These are phyloP conservation scores for Drosophila phalerata DNA, from an alignment of 2,888 invertebrate species.

Conservation along the genomic window DNA sequence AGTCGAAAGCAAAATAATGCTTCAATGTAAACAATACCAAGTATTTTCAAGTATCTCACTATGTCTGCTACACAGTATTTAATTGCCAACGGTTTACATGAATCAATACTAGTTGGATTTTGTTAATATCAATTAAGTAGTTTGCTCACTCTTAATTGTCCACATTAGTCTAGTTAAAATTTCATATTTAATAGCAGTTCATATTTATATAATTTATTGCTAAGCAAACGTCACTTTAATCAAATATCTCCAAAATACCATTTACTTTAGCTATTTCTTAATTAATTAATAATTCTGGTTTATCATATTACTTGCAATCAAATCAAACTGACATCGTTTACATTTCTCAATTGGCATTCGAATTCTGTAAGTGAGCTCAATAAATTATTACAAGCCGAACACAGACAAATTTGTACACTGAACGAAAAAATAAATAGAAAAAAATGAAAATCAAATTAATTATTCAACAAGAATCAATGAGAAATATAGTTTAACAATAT, in stretches of 20 bases:
- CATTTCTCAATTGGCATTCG: not conserved
- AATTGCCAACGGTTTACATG: not conserved
- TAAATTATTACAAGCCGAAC: too few relatives aligned
- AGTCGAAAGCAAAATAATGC: not conserved
- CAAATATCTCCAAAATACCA: not conserved
- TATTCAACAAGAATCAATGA: too few relatives aligned
- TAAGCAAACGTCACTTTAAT: not conserved
- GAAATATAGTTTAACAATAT: too few relatives aligned
- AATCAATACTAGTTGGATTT: not conserved
- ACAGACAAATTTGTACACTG: too few relatives aligned
- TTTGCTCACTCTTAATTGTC: not conserved
- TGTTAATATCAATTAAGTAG: slow-evolving; percentile 1
- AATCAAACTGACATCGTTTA: not conserved
- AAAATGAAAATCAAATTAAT: too few relatives aligned
- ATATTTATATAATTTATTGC: not conserved
- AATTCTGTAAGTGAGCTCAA: too few relatives aligned
- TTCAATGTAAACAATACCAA: slow-evolving; percentile 17
- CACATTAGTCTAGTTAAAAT: not conserved
- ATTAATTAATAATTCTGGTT: not conserved
- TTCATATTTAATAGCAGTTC: not conserved
- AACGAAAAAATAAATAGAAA: too few relatives aligned
- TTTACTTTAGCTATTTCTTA: not conserved
- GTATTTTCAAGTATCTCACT: too few relatives aligned
- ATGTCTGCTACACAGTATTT: not conserved
- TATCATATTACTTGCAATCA: not conserved